A percentile compares a stretch with the other conserved stretches of the same genome.
Evolutionary conservation across 2,797 vertebrate species (phyloP).

Genomic region (Australoheros facetus): DNA sequence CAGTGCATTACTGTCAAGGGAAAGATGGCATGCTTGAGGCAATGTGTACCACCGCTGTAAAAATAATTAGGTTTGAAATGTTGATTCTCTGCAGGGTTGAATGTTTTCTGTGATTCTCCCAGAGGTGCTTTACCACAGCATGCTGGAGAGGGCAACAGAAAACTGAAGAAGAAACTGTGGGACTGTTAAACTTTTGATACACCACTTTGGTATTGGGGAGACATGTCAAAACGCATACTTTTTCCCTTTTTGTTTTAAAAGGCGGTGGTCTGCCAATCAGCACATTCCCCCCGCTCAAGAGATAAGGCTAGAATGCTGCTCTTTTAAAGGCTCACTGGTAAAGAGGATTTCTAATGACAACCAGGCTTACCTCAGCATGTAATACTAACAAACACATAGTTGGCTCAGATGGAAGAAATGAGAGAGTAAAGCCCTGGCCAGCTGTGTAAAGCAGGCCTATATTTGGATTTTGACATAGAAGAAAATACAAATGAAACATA

Average conservation of each 20-base stretch:
- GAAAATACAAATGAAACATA: background rate
- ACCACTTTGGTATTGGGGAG: constrained; percentile 21
- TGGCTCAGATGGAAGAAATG: constrained; percentile 16
- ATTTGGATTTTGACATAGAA: background rate
- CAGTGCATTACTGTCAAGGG: constrained; percentile 6
- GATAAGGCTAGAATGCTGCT: background rate
- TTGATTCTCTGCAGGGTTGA: constrained; percentile 16
- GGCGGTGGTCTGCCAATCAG: background rate
- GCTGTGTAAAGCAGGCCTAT: background rate
- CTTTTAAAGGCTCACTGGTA: background rate
- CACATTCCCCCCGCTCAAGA: background rate
- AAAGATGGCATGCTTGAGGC: background rate
- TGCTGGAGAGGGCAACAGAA: background rate
- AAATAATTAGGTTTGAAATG: constrained; percentile 43
- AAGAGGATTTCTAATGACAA: constrained; percentile 19
- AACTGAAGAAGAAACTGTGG: background rate
- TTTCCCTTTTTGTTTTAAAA: background rate
- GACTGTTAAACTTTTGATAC: constrained; percentile 10
- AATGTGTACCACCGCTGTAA: constrained; percentile 7
- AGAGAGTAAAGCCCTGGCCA: background rate
- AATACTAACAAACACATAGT: constrained; percentile 56
- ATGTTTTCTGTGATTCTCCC: constrained; percentile 9
- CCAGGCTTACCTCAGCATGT: background rate
- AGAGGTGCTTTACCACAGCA: background rate
- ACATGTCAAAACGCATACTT: background rate